phyloP scores from a whole-genome alignment of 2,888 invertebrate genomes.

The Agrochola macilenta region DNA sequence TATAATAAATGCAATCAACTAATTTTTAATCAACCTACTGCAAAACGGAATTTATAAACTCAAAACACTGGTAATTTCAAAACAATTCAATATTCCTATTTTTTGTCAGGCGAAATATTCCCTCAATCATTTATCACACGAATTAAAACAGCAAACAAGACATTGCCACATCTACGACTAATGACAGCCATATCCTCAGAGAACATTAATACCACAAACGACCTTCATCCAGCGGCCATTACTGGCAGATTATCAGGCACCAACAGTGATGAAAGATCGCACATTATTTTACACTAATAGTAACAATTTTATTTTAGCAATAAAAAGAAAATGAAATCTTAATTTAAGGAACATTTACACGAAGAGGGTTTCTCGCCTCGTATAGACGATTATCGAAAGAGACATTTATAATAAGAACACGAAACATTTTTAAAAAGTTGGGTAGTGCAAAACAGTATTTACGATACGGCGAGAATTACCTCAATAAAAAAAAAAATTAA shows the following conservation, averaged over 20 bases:
- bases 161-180: background rate
- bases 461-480: background rate
- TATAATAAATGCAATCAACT: background rate
- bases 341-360: constrained; percentile 1
- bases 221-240: constrained; percentile 2
- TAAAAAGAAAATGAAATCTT: background rate
- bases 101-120: background rate
- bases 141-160: background rate
- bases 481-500: no score
- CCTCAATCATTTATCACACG: background rate
- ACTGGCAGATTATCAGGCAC: background rate
- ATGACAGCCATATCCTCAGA: background rate
- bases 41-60: background rate
- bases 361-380: background rate
- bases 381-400: background rate
- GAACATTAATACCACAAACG: background rate
- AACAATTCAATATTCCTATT: background rate
- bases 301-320: constrained; percentile 13
- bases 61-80: background rate
- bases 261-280: constrained; percentile 9
- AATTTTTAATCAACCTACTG: no score
- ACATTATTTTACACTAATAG: constrained; percentile 7
- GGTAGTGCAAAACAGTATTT: background rate
- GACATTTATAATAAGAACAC: background rate
- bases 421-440: background rate